Evolutionary conservation across 2,797 vertebrate species (phyloP).

Genomic region (Pangasius krempfi): DNA sequence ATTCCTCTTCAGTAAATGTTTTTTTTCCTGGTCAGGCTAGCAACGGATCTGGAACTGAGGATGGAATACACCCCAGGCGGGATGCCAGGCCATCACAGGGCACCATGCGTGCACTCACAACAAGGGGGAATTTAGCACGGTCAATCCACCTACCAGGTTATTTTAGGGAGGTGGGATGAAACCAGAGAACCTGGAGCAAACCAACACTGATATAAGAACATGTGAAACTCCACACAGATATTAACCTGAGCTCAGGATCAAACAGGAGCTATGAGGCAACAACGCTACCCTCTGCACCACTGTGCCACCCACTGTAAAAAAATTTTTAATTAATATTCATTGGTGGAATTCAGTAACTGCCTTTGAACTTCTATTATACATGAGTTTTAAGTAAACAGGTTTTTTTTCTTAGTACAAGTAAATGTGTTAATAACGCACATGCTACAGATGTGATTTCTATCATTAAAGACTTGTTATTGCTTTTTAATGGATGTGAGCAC

Average conservation of each 20-base stretch:
- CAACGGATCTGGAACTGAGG: not conserved
- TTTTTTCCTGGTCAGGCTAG: not conserved
- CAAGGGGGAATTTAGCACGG: not conserved
- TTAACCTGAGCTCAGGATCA: conserved; percentile 1
- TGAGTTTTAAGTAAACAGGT: not conserved
- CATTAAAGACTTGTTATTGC: not conserved
- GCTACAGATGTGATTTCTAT: not conserved
- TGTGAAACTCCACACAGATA: not conserved
- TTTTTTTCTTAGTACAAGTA: not conserved
- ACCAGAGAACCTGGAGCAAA: not conserved
- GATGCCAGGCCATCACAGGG: not conserved
- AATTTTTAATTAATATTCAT: not conserved
- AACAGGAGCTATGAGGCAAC: not conserved
- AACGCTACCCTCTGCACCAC: not conserved
- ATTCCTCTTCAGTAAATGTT: not conserved
- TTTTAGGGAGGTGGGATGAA: not conserved
- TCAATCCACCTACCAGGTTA: not conserved
- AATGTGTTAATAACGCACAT: not conserved
- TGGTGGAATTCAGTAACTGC: not conserved
- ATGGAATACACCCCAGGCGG: not conserved
- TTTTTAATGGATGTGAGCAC: not conserved
- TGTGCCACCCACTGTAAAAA: not conserved
- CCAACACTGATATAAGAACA: not conserved
- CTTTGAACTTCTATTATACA: not conserved
- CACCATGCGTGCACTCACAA: not conserved